Base-by-base conservation (phyloP, 2,113 vertebrate genomes). In the Morone saxatilis region DNA sequence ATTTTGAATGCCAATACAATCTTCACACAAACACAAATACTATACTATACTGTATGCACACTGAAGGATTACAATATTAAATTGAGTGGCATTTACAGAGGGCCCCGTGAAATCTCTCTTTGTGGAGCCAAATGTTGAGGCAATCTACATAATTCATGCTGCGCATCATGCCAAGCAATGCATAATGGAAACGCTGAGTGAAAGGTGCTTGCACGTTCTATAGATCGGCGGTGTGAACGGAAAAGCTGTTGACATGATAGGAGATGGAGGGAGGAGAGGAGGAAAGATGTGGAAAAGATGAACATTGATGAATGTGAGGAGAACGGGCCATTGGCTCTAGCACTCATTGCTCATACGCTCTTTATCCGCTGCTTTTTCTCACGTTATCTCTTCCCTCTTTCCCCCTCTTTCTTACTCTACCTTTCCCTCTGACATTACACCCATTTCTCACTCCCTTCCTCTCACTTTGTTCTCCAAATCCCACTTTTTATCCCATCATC, bases 61-160 rank as follows among this genome's bases (percentile, higher is more conserved):
- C 43, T 8, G 25, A 65, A 70, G 72, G 63, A 45, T 67, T 48
- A 50, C 63, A 31, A 68, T 19, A 47, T 71, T 70, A 54, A 74
- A 84, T 48, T 72, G 75, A 77, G 20, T 68, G 68, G 66, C 73
- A 76, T 89, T 86, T 83, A 75, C 73, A 0, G 4, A 36, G 40
- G 31, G 65, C 76, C 67, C 41, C 31, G 5, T 22, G 56, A 76
- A 75, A 79, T 56, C 38, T 8, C 56, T 67, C 62, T 31, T 78
- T 76, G 45, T 50, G 60, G 63, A 74, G 70, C 67, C 66, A 76
- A 83, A 89, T 43, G 61, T 81, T 69, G 76, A 67, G 16, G 65
- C 40, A n/a, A 72, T 86, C 82, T 91, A 1, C 82, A 91, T 90
- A 92, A 92, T 93, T 91, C 81, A 93, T 92, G 66, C 41, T 17